Base-by-base conservation (phyloP, 1,140 invertebrate genomes). In the Vanessa tameamea region DNA sequence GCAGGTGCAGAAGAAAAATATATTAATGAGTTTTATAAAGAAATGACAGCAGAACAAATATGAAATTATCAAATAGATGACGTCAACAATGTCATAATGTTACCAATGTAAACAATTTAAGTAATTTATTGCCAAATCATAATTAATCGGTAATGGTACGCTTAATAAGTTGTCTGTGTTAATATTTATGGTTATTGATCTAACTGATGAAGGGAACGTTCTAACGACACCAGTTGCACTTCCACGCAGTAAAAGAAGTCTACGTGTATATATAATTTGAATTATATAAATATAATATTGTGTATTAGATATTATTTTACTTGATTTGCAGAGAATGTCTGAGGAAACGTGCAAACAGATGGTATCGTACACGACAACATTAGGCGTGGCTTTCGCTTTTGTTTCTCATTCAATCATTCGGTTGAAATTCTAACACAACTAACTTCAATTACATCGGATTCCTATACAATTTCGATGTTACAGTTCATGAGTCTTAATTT, bases 311-410 rank as follows among this genome's bases (percentile, higher is more conserved):
- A 81, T 85, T 74, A 85, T 92, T 91, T 91, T 93, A 92, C 95
- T 95, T 95, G 91, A 85, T 95, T 95, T 95, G 95, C 95, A 96
- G 95, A 96, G 94, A 95, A 95, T 95, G 95, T 95, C 95, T 94
- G 95, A 96, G 94, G 95, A 96, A 94, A 95, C 94, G 94, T 96
- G 95, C 95, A 96, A 96, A 95, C 95, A 95, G 93, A 96, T 95
- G 95, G 95, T 96, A 96, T 95, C 93, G 95, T 96, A 95, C 95
- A 92, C 85, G 86, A 85, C 82, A 89, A 80, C 83, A 87, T 90
- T 91, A 92, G 89, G 93, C 89, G 92, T 92, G 90, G 90, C 91
- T 93, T 93, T 91, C 81, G 91, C 90, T 92, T 92, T 89, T 90
- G 82, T 92, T 82, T 91, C 77, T 90, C 87, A 89, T 89, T 81